Evolutionary conservation across 2,113 vertebrate species (phyloP).

Genomic region (Paradisaea rubra): DNA sequence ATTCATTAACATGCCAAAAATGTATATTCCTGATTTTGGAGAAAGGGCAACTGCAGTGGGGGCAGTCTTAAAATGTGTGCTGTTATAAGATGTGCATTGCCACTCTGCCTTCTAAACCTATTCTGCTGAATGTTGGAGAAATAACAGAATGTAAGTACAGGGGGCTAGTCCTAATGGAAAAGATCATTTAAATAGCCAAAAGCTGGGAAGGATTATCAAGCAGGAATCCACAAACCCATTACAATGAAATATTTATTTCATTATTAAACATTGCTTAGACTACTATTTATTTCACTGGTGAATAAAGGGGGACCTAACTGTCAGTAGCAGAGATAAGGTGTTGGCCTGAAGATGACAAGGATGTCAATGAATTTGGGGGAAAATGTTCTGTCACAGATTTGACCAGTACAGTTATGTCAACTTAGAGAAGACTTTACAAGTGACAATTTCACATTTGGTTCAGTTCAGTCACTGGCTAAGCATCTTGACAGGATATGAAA

Average conservation of each 20-base stretch:
- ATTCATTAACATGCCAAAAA: background rate
- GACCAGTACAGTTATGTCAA: background rate
- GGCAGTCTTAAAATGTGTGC: background rate
- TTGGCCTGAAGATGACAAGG: background rate
- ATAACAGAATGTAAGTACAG: background rate
- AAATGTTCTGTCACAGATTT: background rate
- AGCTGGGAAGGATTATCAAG: background rate
- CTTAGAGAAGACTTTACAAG: background rate
- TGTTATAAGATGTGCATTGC: background rate
- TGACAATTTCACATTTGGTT: background rate
- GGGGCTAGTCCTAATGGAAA: background rate
- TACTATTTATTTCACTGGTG: background rate
- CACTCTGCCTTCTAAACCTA: background rate
- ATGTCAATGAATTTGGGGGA: background rate
- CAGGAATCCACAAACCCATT: background rate
- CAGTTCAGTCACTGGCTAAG: background rate
- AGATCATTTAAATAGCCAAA: background rate
- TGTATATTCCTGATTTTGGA: background rate
- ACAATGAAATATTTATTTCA: background rate
- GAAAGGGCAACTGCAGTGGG: background rate
- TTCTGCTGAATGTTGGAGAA: background rate
- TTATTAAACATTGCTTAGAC: background rate
- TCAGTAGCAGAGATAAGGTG: background rate
- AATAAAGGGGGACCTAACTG: background rate
- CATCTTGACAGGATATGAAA: background rate